phyloP scores from a whole-genome alignment of 2,888 invertebrate species.

The Polydrusus cervinus region DNA sequence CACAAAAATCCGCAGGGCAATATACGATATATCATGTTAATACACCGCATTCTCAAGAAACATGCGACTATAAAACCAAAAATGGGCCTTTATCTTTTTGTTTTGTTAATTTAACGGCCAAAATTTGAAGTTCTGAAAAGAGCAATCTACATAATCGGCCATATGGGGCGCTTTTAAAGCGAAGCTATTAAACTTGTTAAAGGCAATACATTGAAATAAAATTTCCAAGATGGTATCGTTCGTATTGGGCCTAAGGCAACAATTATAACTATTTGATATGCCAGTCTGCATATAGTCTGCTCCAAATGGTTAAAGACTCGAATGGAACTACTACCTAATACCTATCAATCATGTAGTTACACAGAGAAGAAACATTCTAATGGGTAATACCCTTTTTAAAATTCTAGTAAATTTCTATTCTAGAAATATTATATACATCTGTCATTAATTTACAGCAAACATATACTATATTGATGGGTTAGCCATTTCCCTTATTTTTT shows the following conservation, averaged over 20 bases:
- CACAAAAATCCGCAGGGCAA: conserved; percentile 51
- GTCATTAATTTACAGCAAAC: too few relatives aligned
- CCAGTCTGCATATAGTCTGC: conserved; percentile 34
- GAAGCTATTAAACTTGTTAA: conserved; percentile 45
- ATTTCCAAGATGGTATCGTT: conserved; percentile 63
- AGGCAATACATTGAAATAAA: conserved; percentile 61
- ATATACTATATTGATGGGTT: too few relatives aligned
- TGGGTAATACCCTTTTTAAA: too few relatives aligned
- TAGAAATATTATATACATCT: too few relatives aligned
- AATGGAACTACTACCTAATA: conserved; percentile 37
- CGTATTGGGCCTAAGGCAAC: conserved; percentile 58
- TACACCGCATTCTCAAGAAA: conserved; percentile 47
- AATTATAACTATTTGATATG: conserved; percentile 61
- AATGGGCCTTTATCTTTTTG: conserved; percentile 51
- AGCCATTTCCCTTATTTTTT: too few relatives aligned
- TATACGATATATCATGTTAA: conserved; percentile 52
- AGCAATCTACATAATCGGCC: conserved; percentile 55
- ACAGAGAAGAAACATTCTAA: too few relatives aligned
- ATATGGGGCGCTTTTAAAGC: conserved; percentile 51
- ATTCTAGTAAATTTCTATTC: too few relatives aligned
- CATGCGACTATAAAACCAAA: conserved; percentile 50
- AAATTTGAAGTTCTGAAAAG: conserved; percentile 51
- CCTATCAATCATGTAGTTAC: conserved; percentile 43
- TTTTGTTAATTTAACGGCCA: conserved; percentile 53
- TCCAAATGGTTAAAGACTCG: conserved; percentile 23